Conservation (phyloP, 2,888 invertebrate species). For the Linyphia triangularis region DNA sequence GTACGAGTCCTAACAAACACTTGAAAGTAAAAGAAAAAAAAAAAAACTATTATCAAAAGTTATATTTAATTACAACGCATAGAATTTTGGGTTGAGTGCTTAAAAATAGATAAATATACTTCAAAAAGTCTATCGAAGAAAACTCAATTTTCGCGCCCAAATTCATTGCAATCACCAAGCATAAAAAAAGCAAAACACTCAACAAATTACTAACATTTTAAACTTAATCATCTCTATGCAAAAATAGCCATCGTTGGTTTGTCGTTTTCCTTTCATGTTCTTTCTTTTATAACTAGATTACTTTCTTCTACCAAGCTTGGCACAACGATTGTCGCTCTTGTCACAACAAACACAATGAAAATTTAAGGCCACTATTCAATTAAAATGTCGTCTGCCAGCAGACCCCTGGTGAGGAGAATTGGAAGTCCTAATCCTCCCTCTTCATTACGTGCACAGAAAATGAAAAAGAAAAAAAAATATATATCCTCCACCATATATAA, state of each 20-base stretch:
- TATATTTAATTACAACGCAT: too few relatives aligned
- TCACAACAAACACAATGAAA: background rate
- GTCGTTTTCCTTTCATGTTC: background rate
- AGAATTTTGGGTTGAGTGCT: too few relatives aligned
- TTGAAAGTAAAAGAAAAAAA: too few relatives aligned
- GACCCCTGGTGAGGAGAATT: constrained; percentile 5
- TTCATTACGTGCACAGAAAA: constrained; percentile 47
- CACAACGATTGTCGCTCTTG: background rate
- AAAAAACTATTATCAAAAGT: too few relatives aligned
- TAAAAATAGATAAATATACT: too few relatives aligned
- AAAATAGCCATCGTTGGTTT: background rate
- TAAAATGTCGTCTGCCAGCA: constrained; percentile 51
- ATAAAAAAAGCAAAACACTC: too few relatives aligned
- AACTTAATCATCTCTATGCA: constrained; percentile 34
- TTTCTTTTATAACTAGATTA: constrained; percentile 56
- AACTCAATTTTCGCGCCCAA: too few relatives aligned
- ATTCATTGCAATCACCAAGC: too few relatives aligned
- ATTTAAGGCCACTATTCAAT: constrained; percentile 44
- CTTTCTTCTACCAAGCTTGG: background rate
- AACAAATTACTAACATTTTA: constrained; percentile 36
- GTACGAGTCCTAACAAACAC: too few relatives aligned
- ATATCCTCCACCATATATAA: too few relatives aligned
- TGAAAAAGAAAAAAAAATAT: constrained; percentile 19
- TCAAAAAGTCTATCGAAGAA: too few relatives aligned
- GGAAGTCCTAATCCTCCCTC: constrained; percentile 38